Evolutionary conservation across 2,113 vertebrate species (phyloP).

Genomic region (Albula glossodonta): DNA sequence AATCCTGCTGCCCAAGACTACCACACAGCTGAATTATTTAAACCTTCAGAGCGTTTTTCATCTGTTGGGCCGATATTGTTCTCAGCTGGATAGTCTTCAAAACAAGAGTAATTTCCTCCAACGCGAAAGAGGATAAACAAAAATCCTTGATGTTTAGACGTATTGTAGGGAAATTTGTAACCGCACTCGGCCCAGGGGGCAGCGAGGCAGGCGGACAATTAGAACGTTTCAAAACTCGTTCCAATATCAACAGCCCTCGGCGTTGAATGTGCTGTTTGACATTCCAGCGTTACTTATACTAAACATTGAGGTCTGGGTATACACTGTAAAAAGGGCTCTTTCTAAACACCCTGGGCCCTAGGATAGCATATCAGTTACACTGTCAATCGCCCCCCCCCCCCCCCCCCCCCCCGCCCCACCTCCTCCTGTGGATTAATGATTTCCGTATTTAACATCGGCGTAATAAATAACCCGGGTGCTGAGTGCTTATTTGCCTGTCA

Average conservation of each 20-base stretch:
- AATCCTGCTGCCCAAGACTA: slow-evolving; percentile 42
- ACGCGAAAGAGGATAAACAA: slow-evolving; percentile 65
- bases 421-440: slow-evolving; percentile 50
- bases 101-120: slow-evolving; percentile 68
- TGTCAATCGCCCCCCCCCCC: slow-evolving; percentile 46
- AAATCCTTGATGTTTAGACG: slow-evolving; percentile 56
- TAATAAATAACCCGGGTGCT: background rate
- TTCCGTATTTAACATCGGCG: slow-evolving; percentile 53
- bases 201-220: slow-evolving; percentile 55
- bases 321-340: slow-evolving; percentile 56
- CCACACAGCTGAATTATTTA: slow-evolving; percentile 49
- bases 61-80: slow-evolving; percentile 54
- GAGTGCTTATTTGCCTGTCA: slow-evolving; percentile 32
- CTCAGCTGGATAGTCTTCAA: slow-evolving; percentile 67
- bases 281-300: slow-evolving; percentile 68
- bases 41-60: slow-evolving; percentile 51
- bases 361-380: slow-evolving; percentile 59
- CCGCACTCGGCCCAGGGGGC: slow-evolving; percentile 55
- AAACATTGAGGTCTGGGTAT: slow-evolving; percentile 61
- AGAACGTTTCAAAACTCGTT: slow-evolving; percentile 65
- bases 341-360: slow-evolving; percentile 54
- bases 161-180: slow-evolving; percentile 61
- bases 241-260: slow-evolving; percentile 71
- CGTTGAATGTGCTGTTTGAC: slow-evolving; percentile 66
- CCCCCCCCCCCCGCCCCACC: background rate